Evolutionary conservation across 2,797 vertebrate genomes (phyloP).

Genomic region (Aeoliscus strigatus): DNA sequence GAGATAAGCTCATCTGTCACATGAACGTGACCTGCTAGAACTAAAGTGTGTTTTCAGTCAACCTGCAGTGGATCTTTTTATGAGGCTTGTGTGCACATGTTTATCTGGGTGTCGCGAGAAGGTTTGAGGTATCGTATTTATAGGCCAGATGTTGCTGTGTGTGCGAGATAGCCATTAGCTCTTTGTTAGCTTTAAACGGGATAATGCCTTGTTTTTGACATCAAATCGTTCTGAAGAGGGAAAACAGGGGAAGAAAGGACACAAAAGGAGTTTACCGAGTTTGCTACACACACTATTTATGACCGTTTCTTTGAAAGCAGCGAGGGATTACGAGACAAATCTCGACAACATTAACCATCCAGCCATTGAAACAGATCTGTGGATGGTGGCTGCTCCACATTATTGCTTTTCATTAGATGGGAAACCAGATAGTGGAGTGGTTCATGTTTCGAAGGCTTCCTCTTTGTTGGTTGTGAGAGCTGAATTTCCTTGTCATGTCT

Average conservation of each 20-base stretch:
- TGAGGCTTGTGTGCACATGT: slow-evolving; percentile 13
- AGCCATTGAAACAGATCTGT: slow-evolving; percentile 38
- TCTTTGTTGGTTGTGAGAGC: slow-evolving; percentile 42
- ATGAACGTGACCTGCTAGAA: slow-evolving; percentile 16
- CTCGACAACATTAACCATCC: slow-evolving; percentile 45
- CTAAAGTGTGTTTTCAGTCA: slow-evolving; percentile 10
- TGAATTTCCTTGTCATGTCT: slow-evolving; percentile 36
- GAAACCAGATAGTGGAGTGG: slow-evolving; percentile 50
- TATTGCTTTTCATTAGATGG: slow-evolving; percentile 28
- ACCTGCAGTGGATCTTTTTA: slow-evolving; percentile 27
- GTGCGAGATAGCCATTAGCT: slow-evolving; percentile 24
- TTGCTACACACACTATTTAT: slow-evolving; percentile 42
- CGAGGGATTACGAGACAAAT: slow-evolving; percentile 38
- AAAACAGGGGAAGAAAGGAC: slow-evolving; percentile 20
- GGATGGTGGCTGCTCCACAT: slow-evolving; percentile 26
- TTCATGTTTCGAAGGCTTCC: slow-evolving; percentile 45
- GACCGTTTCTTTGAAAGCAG: slow-evolving; percentile 37
- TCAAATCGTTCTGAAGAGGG: slow-evolving; percentile 25
- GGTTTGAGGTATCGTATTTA: slow-evolving; percentile 22
- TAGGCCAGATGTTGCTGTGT: slow-evolving; percentile 34
- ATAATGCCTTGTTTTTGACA: slow-evolving; percentile 39
- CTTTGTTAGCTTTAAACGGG: slow-evolving; percentile 18
- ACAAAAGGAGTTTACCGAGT: slow-evolving; percentile 46
- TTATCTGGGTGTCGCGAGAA: slow-evolving; percentile 3
- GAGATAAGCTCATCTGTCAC: slow-evolving; percentile 39